phyloP scores from a whole-genome alignment of 2,797 vertebrate species.

The Phoebastria nigripes region DNA sequence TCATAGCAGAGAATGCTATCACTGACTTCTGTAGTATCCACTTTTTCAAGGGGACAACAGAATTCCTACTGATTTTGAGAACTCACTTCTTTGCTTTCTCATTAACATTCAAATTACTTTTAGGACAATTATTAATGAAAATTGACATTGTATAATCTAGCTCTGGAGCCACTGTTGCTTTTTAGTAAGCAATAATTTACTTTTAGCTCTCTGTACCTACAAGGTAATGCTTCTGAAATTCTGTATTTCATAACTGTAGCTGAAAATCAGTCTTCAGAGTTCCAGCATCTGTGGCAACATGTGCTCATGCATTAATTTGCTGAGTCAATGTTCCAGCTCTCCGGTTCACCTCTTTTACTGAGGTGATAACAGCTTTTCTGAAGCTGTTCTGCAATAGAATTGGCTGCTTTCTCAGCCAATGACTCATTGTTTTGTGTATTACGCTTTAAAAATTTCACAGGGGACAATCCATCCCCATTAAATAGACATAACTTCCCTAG shows the following conservation, averaged over 20 bases:
- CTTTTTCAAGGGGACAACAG: background rate
- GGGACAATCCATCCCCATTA: constrained; percentile 35
- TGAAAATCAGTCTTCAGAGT: background rate
- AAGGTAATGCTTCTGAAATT: background rate
- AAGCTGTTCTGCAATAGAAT: background rate
- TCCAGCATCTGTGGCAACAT: background rate
- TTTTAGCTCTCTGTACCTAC: background rate
- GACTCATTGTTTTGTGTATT: constrained; percentile 25
- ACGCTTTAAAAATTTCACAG: constrained; percentile 23
- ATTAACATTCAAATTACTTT: background rate
- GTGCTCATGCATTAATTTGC: background rate
- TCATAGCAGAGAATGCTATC: background rate
- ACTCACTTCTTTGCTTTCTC: background rate
- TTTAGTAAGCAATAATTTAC: background rate
- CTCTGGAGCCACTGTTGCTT: background rate
- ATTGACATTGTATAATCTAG: background rate
- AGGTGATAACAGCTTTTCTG: background rate
- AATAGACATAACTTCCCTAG: background rate
- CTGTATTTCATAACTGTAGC: background rate
- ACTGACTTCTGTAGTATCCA: background rate
- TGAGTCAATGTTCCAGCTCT: background rate
- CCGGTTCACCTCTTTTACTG: background rate
- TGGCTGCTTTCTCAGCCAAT: constrained; percentile 2
- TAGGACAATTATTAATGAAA: background rate
- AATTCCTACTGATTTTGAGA: background rate